Percentiles rank a stretch among this genome's conserved stretches.
Evolutionary conservation across 2,888 invertebrate species (phyloP).

Genomic region (Chrysomela aeneicollis): DNA sequence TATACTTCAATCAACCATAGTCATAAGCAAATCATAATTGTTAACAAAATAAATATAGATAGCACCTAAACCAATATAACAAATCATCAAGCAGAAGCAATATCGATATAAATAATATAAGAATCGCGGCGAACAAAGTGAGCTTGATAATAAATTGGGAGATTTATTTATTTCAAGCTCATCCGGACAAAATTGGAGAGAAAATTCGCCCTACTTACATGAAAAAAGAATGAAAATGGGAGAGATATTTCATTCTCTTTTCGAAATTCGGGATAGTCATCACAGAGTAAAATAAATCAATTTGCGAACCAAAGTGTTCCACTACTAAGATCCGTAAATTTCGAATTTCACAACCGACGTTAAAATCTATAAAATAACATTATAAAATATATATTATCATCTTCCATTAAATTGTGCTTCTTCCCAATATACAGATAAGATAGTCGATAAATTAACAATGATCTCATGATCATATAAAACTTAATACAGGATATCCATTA

Average conservation of each 20-base stretch:
- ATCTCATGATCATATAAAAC: conserved; percentile 39
- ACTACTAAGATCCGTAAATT: conserved; percentile 49
- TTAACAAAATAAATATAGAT: conserved; percentile 48
- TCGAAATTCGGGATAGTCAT: conserved; percentile 42
- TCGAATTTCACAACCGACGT: conserved; percentile 54
- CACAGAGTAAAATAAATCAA: conserved; percentile 50
- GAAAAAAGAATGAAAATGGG: conserved; percentile 39
- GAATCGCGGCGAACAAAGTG: conserved; percentile 44
- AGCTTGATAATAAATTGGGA: conserved; percentile 36
- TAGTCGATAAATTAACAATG: conserved; percentile 40
- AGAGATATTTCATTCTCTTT: conserved; percentile 38
- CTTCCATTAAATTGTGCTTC: conserved; percentile 49
- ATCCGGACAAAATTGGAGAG: conserved; percentile 48
- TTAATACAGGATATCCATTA: conserved; percentile 26
- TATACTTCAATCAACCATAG: conserved; percentile 40
- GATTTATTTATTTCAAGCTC: conserved; percentile 31
- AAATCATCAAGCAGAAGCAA: conserved; percentile 44
- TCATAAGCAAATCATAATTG: conserved; percentile 40
- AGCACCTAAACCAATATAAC: conserved; percentile 51
- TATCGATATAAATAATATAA: conserved; percentile 45
- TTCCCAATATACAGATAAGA: conserved; percentile 60
- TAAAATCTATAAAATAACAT: conserved; percentile 55
- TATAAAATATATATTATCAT: conserved; percentile 56
- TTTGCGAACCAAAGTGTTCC: conserved; percentile 52
- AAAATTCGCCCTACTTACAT: conserved; percentile 33